Base-by-base conservation (phyloP, 2,797 vertebrate genomes). In the Dicrostonyx torquatus region DNA sequence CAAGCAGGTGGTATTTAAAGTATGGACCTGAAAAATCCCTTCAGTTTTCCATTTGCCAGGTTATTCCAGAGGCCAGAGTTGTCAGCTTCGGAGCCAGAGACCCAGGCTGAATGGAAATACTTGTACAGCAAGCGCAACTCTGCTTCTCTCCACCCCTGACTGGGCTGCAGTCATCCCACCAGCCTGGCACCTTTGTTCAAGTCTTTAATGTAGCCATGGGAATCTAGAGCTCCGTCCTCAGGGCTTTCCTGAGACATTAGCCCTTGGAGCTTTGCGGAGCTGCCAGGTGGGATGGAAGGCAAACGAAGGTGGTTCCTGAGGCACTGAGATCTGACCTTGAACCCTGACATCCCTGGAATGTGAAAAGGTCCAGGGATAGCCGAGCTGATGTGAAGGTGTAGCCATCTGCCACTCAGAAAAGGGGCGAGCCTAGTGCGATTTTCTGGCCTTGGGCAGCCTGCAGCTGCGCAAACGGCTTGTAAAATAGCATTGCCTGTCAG, bases 91-190 rank as follows among this genome's bases (percentile, higher is more conserved):
- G 95, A 96, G 60, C 29, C 8, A 78, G 78, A 97, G 97, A 98
- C 62, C 97, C 96, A 95, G 58, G 75, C 53, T 92, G 91, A 18
- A 91, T 98, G 96, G 98, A 97, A 98, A 97, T 79, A 89, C 43
- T 96, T 78, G 48, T 88, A 66, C 91, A 5, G 45, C n/a, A n/a
- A 31, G 85, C 2, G 3, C 70, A 89, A 87, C 92, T 91, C 94
- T 79, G 87, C 91, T 93, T 92, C 78, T 64, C 93, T 87, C 95
- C 86, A n/a, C 40, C 62, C 79, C 53, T 55, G 78, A 53, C 53
- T 43, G 45, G 73, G 87, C 50, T 3, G 91, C 76, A 93, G 94
- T 96, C 95, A 97, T 96, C 96, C 97, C 90, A 72, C 1, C 68
- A 1, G 13, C 91, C 82, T 95, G 95, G 97, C 96, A 34, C 82